Evolutionary conservation across 1,140 invertebrate species (phyloP).

Genomic region (Atopsyche davidsoni): DNA sequence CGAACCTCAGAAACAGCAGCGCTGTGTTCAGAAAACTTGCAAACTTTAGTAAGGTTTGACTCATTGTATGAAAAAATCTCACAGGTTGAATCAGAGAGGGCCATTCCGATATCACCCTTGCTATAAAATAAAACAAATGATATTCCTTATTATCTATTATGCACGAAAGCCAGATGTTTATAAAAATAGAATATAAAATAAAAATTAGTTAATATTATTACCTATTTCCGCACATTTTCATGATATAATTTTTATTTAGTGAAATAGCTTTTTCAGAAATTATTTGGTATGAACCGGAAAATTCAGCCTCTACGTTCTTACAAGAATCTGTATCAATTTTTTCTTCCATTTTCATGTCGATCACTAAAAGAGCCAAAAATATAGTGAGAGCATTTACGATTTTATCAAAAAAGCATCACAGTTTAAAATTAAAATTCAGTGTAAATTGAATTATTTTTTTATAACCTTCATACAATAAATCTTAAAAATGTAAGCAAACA

Average conservation of each 20-base stretch:
- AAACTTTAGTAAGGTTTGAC: conserved; percentile 31
- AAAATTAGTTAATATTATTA: conserved; percentile 1
- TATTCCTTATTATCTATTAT: conserved; percentile 3
- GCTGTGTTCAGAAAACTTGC: conserved; percentile 41
- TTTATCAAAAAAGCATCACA: too few species aligned
- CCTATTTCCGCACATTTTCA: conserved; percentile 34
- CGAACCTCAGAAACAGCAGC: conserved; percentile 51
- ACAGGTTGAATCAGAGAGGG: conserved; percentile 37
- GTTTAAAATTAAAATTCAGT: too few species aligned
- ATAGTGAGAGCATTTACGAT: too few species aligned
- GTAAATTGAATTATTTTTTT: too few species aligned
- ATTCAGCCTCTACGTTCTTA: neutral
- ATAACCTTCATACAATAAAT: too few species aligned
- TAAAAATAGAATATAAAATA: conserved; percentile 1
- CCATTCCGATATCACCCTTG: conserved; percentile 31
- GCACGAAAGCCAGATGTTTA: too few species aligned
- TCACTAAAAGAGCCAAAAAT: too few species aligned
- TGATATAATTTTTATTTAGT: conserved; percentile 33
- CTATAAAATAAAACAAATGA: neutral
- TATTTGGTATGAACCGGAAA: conserved; percentile 4
- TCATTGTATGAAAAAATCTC: conserved; percentile 42
- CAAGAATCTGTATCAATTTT: neutral
- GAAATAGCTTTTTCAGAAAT: conserved; percentile 32
- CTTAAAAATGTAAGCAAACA: too few species aligned
- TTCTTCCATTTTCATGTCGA: too few species aligned